Conservation (phyloP, 2,888 invertebrate species). For the Ligdia adustata region DNA sequence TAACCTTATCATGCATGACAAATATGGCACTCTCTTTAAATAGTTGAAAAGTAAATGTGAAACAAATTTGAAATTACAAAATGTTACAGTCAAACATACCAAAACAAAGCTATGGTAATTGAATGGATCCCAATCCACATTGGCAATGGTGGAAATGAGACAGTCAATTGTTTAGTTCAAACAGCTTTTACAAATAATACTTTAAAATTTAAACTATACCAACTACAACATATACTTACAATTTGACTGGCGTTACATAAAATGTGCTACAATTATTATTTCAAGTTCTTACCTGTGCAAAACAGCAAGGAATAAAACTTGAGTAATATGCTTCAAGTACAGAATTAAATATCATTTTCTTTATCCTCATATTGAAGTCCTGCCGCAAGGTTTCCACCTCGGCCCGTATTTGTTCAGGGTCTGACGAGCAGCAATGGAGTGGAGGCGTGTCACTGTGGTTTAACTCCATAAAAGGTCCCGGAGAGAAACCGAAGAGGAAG, state of each 20-base stretch:
- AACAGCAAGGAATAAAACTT: slow-evolving; percentile 94
- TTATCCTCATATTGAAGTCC: slow-evolving; percentile 95
- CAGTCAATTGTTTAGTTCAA: too few species aligned
- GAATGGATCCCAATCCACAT: background rate
- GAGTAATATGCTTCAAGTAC: slow-evolving; percentile 94
- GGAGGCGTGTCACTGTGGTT: slow-evolving; percentile 83
- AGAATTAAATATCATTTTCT: slow-evolving; percentile 94
- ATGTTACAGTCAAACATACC: too few species aligned
- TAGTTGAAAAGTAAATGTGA: too few species aligned
- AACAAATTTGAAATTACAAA: too few species aligned
- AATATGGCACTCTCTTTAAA: too few species aligned
- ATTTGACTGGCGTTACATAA: too few species aligned
- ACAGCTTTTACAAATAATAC: too few species aligned
- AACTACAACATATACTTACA: too few species aligned
- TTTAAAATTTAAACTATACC: too few species aligned
- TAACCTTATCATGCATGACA: too few species aligned
- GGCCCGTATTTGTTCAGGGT: slow-evolving; percentile 88
- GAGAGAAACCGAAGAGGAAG: slow-evolving; percentile 91
- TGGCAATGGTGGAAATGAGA: background rate
- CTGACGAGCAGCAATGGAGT: slow-evolving; percentile 90
- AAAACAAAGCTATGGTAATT: background rate
- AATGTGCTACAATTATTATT: background rate
- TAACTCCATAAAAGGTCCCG: slow-evolving; percentile 90
- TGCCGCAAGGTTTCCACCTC: slow-evolving; percentile 93
- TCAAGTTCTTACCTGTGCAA: slow-evolving; percentile 88